These are phyloP conservation scores for Dendrolimus houi DNA, from an alignment of 2,888 invertebrate genomes.

Conservation along the genomic window DNA sequence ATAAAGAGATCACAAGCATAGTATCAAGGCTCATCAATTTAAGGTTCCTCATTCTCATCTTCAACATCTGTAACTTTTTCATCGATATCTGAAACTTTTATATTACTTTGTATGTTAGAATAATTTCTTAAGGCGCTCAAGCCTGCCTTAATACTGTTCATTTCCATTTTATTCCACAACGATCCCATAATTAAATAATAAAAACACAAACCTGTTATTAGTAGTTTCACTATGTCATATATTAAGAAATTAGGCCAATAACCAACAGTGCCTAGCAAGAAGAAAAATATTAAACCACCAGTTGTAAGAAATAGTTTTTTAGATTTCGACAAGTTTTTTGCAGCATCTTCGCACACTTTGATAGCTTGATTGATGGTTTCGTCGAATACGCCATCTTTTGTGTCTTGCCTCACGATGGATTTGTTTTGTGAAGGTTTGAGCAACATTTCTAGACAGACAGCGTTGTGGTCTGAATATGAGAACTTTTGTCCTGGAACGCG, in stretches of 20 bases:
- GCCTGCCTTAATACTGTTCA: slow-evolving; percentile 86
- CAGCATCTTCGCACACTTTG: slow-evolving; percentile 76
- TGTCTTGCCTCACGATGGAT: slow-evolving; percentile 18
- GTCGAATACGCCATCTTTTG: slow-evolving; percentile 27
- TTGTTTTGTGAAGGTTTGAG: slow-evolving; percentile 24
- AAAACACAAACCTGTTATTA: slow-evolving; percentile 79
- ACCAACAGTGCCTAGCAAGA: slow-evolving; percentile 69
- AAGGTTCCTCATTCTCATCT: too few relatives aligned
- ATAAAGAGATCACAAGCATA: too few relatives aligned
- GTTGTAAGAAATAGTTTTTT: slow-evolving; percentile 70
- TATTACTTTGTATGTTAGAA: slow-evolving; percentile 27
- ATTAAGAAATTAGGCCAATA: slow-evolving; percentile 63
- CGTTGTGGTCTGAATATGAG: slow-evolving; percentile 95
- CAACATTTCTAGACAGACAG: slow-evolving; percentile 78
- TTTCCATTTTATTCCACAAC: slow-evolving; percentile 89
- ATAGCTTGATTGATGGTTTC: slow-evolving; percentile 75
- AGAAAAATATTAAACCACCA: slow-evolving; percentile 65
- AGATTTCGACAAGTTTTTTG: slow-evolving; percentile 60
- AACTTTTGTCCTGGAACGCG: slow-evolving; percentile 82
- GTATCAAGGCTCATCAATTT: too few relatives aligned
- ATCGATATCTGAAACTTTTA: slow-evolving; percentile 12
- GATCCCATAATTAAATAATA: slow-evolving; percentile 87
- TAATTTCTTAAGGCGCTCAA: slow-evolving; percentile 81
- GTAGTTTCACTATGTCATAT: slow-evolving; percentile 76
- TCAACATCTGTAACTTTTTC: background rate